Evolutionary conservation across 2,888 invertebrate genomes (phyloP).

Genomic region (Dicranocentrus wangi): DNA sequence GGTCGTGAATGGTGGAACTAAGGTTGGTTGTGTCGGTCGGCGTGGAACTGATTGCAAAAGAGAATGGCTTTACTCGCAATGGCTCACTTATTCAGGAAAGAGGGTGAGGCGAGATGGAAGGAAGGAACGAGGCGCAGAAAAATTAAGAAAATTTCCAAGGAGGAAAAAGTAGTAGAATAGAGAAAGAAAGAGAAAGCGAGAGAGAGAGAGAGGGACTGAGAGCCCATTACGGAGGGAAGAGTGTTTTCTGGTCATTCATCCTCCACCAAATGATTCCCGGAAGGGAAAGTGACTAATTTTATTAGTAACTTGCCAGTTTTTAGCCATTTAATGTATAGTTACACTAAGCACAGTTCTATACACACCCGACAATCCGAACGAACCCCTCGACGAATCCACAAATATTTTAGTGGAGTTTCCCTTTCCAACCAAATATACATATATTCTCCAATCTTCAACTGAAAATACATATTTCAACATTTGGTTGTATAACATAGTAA

Average conservation of each 20-base stretch:
- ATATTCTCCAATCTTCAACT: too few species aligned
- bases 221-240: constrained; percentile 23
- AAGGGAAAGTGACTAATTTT: constrained; percentile 55
- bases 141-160: constrained; percentile 32
- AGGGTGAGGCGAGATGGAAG: not conserved
- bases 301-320: constrained; percentile 42
- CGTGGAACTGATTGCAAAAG: constrained; percentile 21
- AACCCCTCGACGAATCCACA: too few species aligned
- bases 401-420: too few species aligned
- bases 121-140: constrained; percentile 19
- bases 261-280: constrained; percentile 45
- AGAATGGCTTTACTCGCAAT: constrained; percentile 10
- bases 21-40: not conserved
- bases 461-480: too few species aligned
- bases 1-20: constrained; percentile 39
- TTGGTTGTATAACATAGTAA: too few species aligned
- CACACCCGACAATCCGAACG: too few species aligned
- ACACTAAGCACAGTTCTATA: too few species aligned
- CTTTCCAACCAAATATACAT: too few species aligned
- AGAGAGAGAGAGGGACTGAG: not conserved
- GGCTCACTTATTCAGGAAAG: not conserved
- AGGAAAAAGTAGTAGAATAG: not conserved
- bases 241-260: constrained; percentile 45
- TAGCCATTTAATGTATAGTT: constrained; percentile 42
- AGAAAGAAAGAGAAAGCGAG: not conserved